Evolutionary conservation across 2,888 invertebrate genomes (phyloP).

Genomic region (Crocallis elinguaria): DNA sequence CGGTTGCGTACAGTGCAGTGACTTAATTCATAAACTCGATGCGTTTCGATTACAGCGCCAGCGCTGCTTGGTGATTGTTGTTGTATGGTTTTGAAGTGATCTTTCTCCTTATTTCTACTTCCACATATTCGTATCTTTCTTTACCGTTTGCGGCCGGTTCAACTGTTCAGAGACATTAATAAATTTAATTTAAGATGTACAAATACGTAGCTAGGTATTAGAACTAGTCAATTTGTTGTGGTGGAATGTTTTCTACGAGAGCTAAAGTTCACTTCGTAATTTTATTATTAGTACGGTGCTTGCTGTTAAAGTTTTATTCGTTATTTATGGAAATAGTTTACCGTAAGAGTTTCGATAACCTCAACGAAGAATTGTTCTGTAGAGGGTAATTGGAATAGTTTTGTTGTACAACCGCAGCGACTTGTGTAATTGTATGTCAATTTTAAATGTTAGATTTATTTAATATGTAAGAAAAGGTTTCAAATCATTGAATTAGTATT

Average conservation of each 20-base stretch:
- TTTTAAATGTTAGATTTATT: conserved; percentile 55
- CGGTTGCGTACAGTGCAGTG: conserved; percentile 67
- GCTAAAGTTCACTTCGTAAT: conserved; percentile 71
- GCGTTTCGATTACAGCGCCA: conserved; percentile 39
- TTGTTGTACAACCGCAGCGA: conserved; percentile 50
- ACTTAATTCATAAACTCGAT: conserved; percentile 43
- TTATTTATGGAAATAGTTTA: conserved; percentile 59
- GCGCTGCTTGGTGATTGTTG: conserved; percentile 54
- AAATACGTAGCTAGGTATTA: conserved; percentile 76
- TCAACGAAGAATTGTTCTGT: conserved; percentile 69
- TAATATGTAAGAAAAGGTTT: conserved; percentile 65
- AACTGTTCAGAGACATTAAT: conserved; percentile 74
- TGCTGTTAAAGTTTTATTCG: conserved; percentile 74
- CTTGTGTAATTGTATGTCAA: conserved; percentile 54
- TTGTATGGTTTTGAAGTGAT: conserved; percentile 51
- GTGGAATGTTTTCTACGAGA: conserved; percentile 79
- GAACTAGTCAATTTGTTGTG: conserved; percentile 83
- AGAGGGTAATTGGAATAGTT: conserved; percentile 50
- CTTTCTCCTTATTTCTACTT: conserved; percentile 50
- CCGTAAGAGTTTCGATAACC: conserved; percentile 61
- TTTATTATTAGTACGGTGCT: conserved; percentile 79
- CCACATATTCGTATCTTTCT: conserved; percentile 49
- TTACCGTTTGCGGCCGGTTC: conserved; percentile 80
- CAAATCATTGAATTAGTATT: conserved; percentile 72
- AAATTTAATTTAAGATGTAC: conserved; percentile 63